phyloP scores from a whole-genome alignment of 2,888 invertebrate genomes.

The Platycheirus albimanus region DNA sequence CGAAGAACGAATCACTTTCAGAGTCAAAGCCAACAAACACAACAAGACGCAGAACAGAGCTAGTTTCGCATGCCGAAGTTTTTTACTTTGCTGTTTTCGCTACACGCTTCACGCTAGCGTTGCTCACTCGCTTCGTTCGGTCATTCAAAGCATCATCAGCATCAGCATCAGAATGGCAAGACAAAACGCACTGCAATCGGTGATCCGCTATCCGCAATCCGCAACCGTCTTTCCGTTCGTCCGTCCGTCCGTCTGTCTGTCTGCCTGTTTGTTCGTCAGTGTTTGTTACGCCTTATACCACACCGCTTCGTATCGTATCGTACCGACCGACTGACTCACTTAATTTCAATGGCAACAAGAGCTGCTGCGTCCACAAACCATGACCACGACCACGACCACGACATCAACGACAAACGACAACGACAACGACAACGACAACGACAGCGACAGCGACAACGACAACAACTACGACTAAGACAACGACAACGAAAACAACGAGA shows the following conservation, averaged over 20 bases:
- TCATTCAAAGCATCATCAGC: slow-evolving; percentile 30
- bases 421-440: slow-evolving; percentile 12
- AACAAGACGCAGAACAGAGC: slow-evolving; percentile 43
- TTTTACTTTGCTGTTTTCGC: too few relatives aligned
- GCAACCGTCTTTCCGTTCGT: slow-evolving; percentile 23
- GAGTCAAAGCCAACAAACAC: slow-evolving; percentile 32
- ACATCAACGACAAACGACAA: too few relatives aligned
- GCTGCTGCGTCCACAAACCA: slow-evolving; percentile 34
- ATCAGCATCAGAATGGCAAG: slow-evolving; percentile 9
- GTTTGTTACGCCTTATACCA: slow-evolving; percentile 17
- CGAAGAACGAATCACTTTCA: slow-evolving; percentile 29
- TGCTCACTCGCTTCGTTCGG: slow-evolving; percentile 48
- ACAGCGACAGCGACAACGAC: slow-evolving; percentile 20
- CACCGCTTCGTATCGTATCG: not conserved
- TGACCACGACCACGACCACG: slow-evolving; percentile 17
- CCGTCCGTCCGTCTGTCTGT: slow-evolving; percentile 15
- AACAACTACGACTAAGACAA: slow-evolving; percentile 11
- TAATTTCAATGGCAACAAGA: slow-evolving; percentile 35
- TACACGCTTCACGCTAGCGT: too few relatives aligned
- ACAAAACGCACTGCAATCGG: slow-evolving; percentile 27
- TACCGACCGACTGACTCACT: slow-evolving; percentile 28
- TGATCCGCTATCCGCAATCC: too few relatives aligned
- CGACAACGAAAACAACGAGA: slow-evolving; percentile 11
- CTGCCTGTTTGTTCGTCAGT: slow-evolving; percentile 10
- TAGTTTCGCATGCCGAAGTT: slow-evolving; percentile 33